A percentile compares a stretch with the other conserved stretches of the same genome.
These are phyloP conservation scores for Lissocephala sabroskyi DNA, from an alignment of 2,888 invertebrate genomes.

Conservation along the genomic window DNA sequence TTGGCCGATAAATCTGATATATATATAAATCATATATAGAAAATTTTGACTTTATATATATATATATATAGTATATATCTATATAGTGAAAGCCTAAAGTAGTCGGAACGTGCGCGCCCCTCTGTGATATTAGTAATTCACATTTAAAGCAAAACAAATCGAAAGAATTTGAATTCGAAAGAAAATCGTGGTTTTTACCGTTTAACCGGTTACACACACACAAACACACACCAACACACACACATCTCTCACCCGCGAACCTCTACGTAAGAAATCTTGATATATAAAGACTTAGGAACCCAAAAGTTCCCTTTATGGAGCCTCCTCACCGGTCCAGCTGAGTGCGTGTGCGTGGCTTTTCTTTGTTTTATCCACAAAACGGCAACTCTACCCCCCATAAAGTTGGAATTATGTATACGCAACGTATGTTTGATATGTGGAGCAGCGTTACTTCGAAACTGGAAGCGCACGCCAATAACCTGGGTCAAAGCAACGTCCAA, in stretches of 20 bases:
- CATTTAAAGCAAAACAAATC: constrained; percentile 21
- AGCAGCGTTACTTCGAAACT: constrained; percentile 73
- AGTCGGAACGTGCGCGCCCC: constrained; percentile 11
- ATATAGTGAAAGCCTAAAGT: constrained; percentile 10
- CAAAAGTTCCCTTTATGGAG: too few species aligned
- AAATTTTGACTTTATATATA: constrained; percentile 7
- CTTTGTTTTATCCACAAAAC: too few species aligned
- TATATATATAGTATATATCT: constrained; percentile 27
- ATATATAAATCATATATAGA: constrained; percentile 15
- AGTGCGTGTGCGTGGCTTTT: too few species aligned
- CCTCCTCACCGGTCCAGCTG: too few species aligned
- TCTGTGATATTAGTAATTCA: constrained; percentile 48
- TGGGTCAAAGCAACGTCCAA: constrained; percentile 73
- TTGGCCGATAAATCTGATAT: constrained; percentile 35
- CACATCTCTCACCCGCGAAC: too few species aligned
- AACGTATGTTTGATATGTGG: constrained; percentile 74
- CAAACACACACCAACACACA: too few species aligned
- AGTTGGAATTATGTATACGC: constrained; percentile 72
- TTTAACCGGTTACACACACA: too few species aligned
- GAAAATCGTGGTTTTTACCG: too few species aligned
- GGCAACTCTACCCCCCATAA: background rate
- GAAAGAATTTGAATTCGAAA: constrained; percentile 11
- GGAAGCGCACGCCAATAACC: constrained; percentile 73
- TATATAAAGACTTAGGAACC: too few species aligned
- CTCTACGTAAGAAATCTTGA: background rate